These are phyloP conservation scores for Haliclystus octoradiatus DNA, from an alignment of 30 jellyfish, hydroid and myxozoan species.

Conservation along the genomic window DNA sequence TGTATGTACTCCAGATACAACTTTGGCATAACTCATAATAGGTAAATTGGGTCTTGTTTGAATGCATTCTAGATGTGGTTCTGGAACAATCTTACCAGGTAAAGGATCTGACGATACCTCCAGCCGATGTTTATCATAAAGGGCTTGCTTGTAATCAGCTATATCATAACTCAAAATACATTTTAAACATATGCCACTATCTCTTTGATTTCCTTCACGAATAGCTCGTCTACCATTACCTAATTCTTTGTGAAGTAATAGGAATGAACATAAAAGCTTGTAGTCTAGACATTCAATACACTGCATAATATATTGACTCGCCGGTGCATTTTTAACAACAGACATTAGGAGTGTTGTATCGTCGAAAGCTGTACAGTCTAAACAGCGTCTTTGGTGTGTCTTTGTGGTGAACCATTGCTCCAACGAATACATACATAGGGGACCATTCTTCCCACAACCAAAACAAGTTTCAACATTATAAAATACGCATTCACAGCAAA, in stretches of 20 bases:
- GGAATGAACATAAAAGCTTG: conserved; percentile 73
- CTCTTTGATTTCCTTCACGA: conserved; percentile 44
- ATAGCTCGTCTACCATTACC: conserved; percentile 57
- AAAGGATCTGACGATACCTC: conserved; percentile 65
- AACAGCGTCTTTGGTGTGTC: conserved; percentile 51
- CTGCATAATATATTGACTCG: conserved; percentile 72
- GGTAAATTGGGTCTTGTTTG: not conserved
- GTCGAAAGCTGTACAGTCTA: conserved; percentile 80
- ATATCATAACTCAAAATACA: conserved; percentile 60
- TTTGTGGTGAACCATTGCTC: conserved; percentile 74
- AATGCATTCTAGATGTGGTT: not conserved
- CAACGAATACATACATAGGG: conserved; percentile 85
- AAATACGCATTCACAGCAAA: conserved; percentile 88
- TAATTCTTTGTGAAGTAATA: conserved; percentile 44
- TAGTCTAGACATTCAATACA: conserved; percentile 61
- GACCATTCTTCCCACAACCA: conserved; percentile 60
- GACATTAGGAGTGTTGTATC: conserved; percentile 31
- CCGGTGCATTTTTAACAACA: conserved; percentile 39
- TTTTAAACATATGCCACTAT: conserved; percentile 55
- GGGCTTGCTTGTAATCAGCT: conserved; percentile 36
- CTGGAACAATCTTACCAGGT: conserved; percentile 1
- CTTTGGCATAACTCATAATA: conserved; percentile 49
- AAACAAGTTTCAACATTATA: conserved; percentile 71
- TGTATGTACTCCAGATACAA: conserved; percentile 30
- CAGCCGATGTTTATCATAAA: conserved; percentile 40